These are phyloP conservation scores for Orthosia gothica DNA, from an alignment of 2,888 invertebrate genomes.

Conservation along the genomic window DNA sequence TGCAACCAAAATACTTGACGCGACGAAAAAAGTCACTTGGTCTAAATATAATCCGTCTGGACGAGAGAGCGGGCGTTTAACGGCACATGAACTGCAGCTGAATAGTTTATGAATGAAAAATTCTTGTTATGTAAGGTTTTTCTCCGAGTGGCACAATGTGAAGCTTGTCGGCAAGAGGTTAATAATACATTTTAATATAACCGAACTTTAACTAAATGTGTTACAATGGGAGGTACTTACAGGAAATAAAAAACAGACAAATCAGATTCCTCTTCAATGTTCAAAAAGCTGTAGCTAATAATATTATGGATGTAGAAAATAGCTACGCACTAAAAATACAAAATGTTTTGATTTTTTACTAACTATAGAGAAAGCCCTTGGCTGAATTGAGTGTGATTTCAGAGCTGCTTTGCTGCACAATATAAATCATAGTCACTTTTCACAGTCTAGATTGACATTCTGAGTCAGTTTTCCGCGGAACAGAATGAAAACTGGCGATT, in stretches of 20 bases:
- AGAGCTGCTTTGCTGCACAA: background rate
- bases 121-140: conserved; percentile 71
- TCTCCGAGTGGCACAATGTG: conserved; percentile 43
- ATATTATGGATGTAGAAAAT: background rate
- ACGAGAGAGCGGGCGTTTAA: conserved; percentile 74
- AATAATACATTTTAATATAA: background rate
- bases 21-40: conserved; percentile 79
- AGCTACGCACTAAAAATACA: no score
- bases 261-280: background rate
- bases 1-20: conserved; percentile 84
- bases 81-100: conserved; percentile 73
- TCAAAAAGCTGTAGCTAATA: no score
- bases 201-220: background rate
- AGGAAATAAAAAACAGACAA: background rate
- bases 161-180: background rate
- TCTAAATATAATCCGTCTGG: conserved; percentile 83
- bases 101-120: conserved; percentile 81
- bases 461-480: conserved; percentile 62
- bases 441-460: conserved; percentile 36
- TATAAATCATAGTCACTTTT: background rate
- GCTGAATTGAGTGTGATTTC: background rate
- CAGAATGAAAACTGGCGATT: conserved; percentile 54
- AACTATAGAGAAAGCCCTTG: background rate
- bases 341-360: background rate
- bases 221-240: no score